Evolutionary conservation across 1,140 invertebrate genomes (phyloP).

Genomic region (Magallana ariakensis): DNA sequence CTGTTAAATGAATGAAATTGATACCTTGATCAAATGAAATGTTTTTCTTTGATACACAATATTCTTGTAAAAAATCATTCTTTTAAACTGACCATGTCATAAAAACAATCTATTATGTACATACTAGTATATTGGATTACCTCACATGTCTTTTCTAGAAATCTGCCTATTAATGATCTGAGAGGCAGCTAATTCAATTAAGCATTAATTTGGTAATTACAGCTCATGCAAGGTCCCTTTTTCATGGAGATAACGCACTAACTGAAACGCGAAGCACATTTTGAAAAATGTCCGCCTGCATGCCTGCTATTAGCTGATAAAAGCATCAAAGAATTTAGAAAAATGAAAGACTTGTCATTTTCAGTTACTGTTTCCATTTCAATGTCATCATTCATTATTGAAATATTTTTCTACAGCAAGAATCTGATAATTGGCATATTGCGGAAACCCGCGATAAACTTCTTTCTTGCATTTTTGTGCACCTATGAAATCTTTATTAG

Average conservation of each 20-base stretch:
- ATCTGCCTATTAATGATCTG: too few relatives aligned
- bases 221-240: background rate
- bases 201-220: constrained; percentile 24
- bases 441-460: background rate
- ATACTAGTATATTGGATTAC: too few relatives aligned
- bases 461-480: background rate
- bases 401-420: background rate
- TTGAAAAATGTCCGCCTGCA: background rate
- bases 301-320: background rate
- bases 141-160: too few relatives aligned
- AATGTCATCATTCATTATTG: constrained; percentile 15
- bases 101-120: too few relatives aligned
- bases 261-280: background rate
- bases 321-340: constrained; percentile 6
- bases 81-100: too few relatives aligned
- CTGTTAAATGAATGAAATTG: too few relatives aligned
- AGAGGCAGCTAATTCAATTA: background rate
- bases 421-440: constrained; percentile 7
- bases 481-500: too few relatives aligned
- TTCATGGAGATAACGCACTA: constrained; percentile 3
- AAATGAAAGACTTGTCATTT: constrained; percentile 26
- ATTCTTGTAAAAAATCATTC: too few relatives aligned
- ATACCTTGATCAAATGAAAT: too few relatives aligned
- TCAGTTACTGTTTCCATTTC: constrained; percentile 9
- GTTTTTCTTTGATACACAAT: too few relatives aligned